phyloP scores from a whole-genome alignment of 1,140 invertebrate species.

The Diplogasteroides magnus region DNA sequence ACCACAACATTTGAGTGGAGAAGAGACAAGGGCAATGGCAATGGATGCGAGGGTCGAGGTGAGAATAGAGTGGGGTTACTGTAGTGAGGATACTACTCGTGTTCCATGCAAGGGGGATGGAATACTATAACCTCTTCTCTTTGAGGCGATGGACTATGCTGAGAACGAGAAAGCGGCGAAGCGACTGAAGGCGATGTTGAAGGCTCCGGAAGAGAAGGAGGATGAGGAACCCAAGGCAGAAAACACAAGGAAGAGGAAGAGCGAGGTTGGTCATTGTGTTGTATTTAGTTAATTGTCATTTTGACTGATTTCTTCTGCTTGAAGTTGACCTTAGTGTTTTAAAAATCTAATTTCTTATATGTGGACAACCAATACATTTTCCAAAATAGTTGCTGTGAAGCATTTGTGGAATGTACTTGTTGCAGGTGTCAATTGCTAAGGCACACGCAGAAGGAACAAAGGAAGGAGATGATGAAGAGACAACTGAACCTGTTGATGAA shows the following conservation, averaged over 20 bases:
- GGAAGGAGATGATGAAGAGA: slow-evolving; percentile 64
- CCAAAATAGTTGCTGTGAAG: too few relatives aligned
- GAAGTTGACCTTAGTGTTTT: too few relatives aligned
- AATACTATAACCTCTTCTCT: background rate
- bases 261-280: slow-evolving; percentile 1
- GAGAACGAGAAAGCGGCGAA: slow-evolving; percentile 25
- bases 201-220: slow-evolving; percentile 4
- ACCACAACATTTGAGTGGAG: slow-evolving; percentile 17
- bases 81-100: background rate
- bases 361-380: too few relatives aligned
- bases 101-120: background rate
- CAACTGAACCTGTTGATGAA: slow-evolving; percentile 75
- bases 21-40: slow-evolving; percentile 35
- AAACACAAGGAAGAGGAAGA: slow-evolving; percentile 8
- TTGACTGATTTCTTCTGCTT: too few relatives aligned
- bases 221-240: slow-evolving; percentile 16
- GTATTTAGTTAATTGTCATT: too few relatives aligned
- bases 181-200: slow-evolving; percentile 24
- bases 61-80: slow-evolving; percentile 1
- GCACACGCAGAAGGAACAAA: slow-evolving; percentile 12
- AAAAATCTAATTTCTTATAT: too few relatives aligned
- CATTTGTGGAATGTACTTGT: too few relatives aligned
- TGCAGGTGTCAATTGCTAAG: slow-evolving; percentile 1
- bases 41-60: slow-evolving; percentile 39
- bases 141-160: slow-evolving; percentile 28